Conservation (phyloP, 2,888 invertebrate species). For the Liodrosophila aerea region DNA sequence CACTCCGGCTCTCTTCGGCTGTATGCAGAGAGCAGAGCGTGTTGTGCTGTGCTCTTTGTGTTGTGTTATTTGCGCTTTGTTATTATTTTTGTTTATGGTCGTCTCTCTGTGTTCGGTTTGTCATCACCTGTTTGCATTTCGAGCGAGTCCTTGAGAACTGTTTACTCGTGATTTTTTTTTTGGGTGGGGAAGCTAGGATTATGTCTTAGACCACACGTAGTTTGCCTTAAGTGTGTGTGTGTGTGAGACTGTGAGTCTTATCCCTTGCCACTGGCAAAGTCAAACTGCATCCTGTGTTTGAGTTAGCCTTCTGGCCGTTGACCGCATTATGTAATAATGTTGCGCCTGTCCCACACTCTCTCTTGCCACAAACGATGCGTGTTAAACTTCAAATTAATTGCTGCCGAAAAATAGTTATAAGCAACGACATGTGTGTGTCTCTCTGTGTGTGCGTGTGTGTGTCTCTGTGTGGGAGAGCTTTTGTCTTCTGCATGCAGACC, state of each 20-base stretch:
- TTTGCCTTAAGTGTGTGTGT: no score
- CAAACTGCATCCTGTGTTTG: constrained; percentile 13
- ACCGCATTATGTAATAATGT: constrained; percentile 62
- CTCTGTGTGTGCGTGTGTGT: neutral
- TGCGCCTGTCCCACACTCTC: neutral
- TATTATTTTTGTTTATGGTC: constrained; percentile 72
- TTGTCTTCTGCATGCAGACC: constrained; percentile 54
- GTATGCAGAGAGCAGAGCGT: neutral
- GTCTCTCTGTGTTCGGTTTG: constrained; percentile 42
- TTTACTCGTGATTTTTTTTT: constrained; percentile 34
- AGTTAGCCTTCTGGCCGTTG: constrained; percentile 10
- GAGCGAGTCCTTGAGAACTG: constrained; percentile 75
- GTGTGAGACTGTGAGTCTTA: no score
- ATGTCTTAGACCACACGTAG: constrained; percentile 32
- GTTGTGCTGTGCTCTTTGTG: constrained; percentile 43
- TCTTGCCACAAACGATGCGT: constrained; percentile 43
- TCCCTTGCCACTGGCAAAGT: no score
- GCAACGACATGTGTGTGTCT: neutral
- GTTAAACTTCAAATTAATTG: constrained; percentile 77
- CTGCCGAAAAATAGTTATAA: constrained; percentile 68
- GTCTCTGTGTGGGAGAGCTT: constrained; percentile 11
- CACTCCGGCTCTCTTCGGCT: constrained; percentile 16
- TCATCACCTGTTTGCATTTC: constrained; percentile 79
- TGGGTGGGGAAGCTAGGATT: constrained; percentile 34
- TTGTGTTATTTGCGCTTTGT: constrained; percentile 55